A percentile compares a stretch with the other conserved stretches of the same genome.
Evolutionary conservation across 2,888 invertebrate species (phyloP).

Genomic region (Pristionchus mayeri): DNA sequence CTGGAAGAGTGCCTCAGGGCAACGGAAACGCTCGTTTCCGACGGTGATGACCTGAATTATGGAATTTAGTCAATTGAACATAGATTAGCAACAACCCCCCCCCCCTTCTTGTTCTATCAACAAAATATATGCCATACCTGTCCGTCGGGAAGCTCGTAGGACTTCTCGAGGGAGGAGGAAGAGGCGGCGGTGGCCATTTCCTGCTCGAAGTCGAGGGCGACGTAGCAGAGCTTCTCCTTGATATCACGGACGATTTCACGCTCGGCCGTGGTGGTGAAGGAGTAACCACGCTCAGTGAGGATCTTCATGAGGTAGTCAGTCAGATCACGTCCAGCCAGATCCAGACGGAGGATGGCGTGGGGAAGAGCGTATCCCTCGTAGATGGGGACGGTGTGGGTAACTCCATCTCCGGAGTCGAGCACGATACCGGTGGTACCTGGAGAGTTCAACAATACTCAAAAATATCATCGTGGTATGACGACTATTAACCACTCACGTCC

Average conservation of each 20-base stretch:
- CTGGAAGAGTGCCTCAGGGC: slow-evolving; percentile 91
- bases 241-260: slow-evolving; percentile 95
- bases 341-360: slow-evolving; percentile 77
- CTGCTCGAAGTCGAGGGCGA: slow-evolving; percentile 98
- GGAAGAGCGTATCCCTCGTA: slow-evolving; percentile 84
- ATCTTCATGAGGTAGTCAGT: slow-evolving; percentile 81
- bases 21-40: slow-evolving; percentile 86
- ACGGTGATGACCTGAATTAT: slow-evolving; percentile 80
- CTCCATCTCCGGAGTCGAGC: slow-evolving; percentile 92
- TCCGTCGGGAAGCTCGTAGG: slow-evolving; percentile 90
- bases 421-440: slow-evolving; percentile 79
- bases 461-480: no score
- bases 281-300: slow-evolving; percentile 78
- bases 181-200: slow-evolving; percentile 93
- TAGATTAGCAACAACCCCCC: no score
- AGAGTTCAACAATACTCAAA: no score
- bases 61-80: background rate
- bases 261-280: slow-evolving; percentile 77
- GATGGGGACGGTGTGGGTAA: slow-evolving; percentile 86
- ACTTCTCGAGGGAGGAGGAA: slow-evolving; percentile 91
- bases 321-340: slow-evolving; percentile 79
- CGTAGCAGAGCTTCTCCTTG: slow-evolving; percentile 94
- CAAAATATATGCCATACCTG: slow-evolving; percentile 81
- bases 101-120: background rate
- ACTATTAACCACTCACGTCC: slow-evolving; percentile 55